phyloP scores from a whole-genome alignment of 2,888 invertebrate species.

The Sinopyrophorus schimmeli region DNA sequence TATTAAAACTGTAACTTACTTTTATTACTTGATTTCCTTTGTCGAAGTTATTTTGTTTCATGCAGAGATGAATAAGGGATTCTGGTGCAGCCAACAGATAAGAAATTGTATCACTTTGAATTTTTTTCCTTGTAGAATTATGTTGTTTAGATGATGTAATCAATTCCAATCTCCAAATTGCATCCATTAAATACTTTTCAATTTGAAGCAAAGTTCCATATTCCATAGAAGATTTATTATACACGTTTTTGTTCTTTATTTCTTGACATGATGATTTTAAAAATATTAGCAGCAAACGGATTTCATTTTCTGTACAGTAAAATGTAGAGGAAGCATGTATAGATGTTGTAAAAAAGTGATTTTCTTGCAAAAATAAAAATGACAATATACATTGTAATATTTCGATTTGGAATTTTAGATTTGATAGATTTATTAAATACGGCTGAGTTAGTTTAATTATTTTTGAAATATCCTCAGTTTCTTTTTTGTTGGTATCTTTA shows the following conservation, averaged over 20 bases:
- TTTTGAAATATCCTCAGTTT: slow-evolving; percentile 49
- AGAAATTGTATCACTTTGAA: slow-evolving; percentile 59
- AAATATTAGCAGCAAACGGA: slow-evolving; percentile 62
- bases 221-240: slow-evolving; percentile 48
- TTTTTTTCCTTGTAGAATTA: slow-evolving; percentile 56
- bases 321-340: slow-evolving; percentile 54
- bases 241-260: slow-evolving; percentile 53
- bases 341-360: slow-evolving; percentile 54
- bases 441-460: slow-evolving; percentile 58
- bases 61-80: slow-evolving; percentile 73
- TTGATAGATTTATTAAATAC: slow-evolving; percentile 57
- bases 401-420: slow-evolving; percentile 60
- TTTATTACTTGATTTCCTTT: slow-evolving; percentile 79
- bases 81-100: slow-evolving; percentile 77
- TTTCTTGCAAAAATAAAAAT: slow-evolving; percentile 67
- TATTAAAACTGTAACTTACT: slow-evolving; percentile 67
- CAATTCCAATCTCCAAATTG: slow-evolving; percentile 72
- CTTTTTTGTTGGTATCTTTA: slow-evolving; percentile 5
- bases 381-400: slow-evolving; percentile 74
- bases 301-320: slow-evolving; percentile 63
- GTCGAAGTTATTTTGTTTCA: slow-evolving; percentile 72
- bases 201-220: slow-evolving; percentile 46
- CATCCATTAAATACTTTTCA: slow-evolving; percentile 65
- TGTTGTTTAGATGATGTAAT: slow-evolving; percentile 57
- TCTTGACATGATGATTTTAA: slow-evolving; percentile 61